Base-by-base conservation (phyloP, 2,113 vertebrate genomes). In the Chinchilla lanigera region DNA sequence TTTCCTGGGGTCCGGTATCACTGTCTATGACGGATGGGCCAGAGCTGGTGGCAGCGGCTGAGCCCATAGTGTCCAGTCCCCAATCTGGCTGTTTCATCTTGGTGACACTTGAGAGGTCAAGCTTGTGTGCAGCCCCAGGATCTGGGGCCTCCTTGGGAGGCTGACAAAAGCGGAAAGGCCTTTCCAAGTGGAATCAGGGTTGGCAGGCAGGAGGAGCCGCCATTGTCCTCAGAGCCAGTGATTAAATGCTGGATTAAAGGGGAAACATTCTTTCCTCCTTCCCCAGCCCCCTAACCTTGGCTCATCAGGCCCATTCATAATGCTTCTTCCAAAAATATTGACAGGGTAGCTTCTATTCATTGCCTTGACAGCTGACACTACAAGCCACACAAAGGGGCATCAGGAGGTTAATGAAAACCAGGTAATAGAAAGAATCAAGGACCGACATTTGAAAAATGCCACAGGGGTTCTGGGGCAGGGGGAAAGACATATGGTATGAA, bases 311-410 rank as follows among this genome's bases (percentile, higher is more conserved):
- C 93, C 98, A 97, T 98, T 98, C 98, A 97, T 35, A 94, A 96
- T 78, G 92, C 95, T 97, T 94, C 97, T 97, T 98, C 98, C 98
- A 93, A 96, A 97, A 97, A 96, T 93, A 92, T 97, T 97, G 97
- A 86, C 86, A 83, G 95, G 17, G 97, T 89, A 89, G 96, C 63
- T 98, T 97, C 97, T 93, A 54, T 89, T 98, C 96, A 98, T 91
- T 52, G 22, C 65, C 65, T 38, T 85, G 83, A 84, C 95, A 41
- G 97, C 89, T 94, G 98, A 98, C 97, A 94, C 89, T 89, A 90
- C 86, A n/a, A 50, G 73, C 71, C 50, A 0, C 96, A 98, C 98
- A 97, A 98, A 97, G 82, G 81, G 97, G 88, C 96, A 97, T 98
- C 88, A 38, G 95, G 97, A 95, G 94, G 95, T 97, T 97, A 93